phyloP scores from a whole-genome alignment of 2,113 vertebrate genomes.

The Aix galericulata region DNA sequence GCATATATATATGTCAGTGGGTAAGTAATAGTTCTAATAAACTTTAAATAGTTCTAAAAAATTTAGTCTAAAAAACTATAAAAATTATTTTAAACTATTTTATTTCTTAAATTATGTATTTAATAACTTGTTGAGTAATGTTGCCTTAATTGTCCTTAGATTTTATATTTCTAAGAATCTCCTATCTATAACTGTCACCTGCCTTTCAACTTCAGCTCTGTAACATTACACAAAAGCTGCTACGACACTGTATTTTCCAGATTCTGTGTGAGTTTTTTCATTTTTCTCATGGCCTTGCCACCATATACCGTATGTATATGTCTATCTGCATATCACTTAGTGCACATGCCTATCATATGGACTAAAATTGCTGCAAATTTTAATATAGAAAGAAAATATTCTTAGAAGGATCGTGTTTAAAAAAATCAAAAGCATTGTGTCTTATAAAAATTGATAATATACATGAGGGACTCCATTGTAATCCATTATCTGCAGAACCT shows the following conservation, averaged over 20 bases:
- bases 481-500: slow-evolving; percentile 26
- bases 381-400: neutral
- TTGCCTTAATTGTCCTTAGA: neutral
- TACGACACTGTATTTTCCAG: neutral
- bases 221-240: neutral
- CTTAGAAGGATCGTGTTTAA: neutral
- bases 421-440: neutral
- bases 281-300: neutral
- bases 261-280: neutral
- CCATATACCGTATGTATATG: no score
- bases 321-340: neutral
- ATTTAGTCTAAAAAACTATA: neutral
- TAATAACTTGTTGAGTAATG: neutral
- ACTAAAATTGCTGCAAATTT: neutral
- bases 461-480: neutral
- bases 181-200: neutral
- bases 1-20: neutral
- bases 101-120: neutral
- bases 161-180: neutral
- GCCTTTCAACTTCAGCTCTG: neutral
- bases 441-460: slow-evolving; percentile 3
- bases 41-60: no score
- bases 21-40: neutral
- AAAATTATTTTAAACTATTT: neutral
- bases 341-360: neutral